These are phyloP conservation scores for Agriotes lineatus DNA, from an alignment of 2,888 invertebrate species.

Conservation along the genomic window DNA sequence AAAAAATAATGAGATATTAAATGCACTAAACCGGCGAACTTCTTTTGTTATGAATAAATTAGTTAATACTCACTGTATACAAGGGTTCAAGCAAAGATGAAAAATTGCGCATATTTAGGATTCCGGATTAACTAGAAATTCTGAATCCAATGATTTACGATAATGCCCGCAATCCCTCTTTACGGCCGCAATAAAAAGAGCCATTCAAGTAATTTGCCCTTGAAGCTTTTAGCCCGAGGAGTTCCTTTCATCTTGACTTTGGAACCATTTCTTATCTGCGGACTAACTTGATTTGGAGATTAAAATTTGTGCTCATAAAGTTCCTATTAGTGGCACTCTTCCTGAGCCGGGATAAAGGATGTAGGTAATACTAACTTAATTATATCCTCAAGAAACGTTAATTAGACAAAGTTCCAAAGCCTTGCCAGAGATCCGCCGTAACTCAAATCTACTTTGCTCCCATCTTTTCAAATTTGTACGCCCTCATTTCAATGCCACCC, in stretches of 20 bases:
- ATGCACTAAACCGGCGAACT: too few relatives aligned
- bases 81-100: too few relatives aligned
- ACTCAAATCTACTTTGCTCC: conserved; percentile 2
- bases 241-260: conserved; percentile 7
- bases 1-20: neutral
- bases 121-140: too few relatives aligned
- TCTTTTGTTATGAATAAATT: too few relatives aligned
- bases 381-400: conserved; percentile 25
- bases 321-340: neutral
- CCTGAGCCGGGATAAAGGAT: conserved; percentile 9
- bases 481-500: neutral
- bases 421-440: neutral
- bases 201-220: conserved; percentile 1
- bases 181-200: too few relatives aligned
- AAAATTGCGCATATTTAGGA: too few relatives aligned
- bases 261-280: neutral
- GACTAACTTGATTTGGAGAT: conserved; percentile 3
- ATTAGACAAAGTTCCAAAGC: conserved; percentile 19
- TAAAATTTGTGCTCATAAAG: conserved; percentile 9
- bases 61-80: too few relatives aligned
- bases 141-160: too few relatives aligned
- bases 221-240: conserved; percentile 5
- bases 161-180: too few relatives aligned
- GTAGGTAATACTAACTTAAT: conserved; percentile 25
- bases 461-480: neutral